Percentiles rank a stretch among this genome's conserved stretches.
Conservation (phyloP, 2,797 vertebrate species). For the Ctenopoma multispine region DNA sequence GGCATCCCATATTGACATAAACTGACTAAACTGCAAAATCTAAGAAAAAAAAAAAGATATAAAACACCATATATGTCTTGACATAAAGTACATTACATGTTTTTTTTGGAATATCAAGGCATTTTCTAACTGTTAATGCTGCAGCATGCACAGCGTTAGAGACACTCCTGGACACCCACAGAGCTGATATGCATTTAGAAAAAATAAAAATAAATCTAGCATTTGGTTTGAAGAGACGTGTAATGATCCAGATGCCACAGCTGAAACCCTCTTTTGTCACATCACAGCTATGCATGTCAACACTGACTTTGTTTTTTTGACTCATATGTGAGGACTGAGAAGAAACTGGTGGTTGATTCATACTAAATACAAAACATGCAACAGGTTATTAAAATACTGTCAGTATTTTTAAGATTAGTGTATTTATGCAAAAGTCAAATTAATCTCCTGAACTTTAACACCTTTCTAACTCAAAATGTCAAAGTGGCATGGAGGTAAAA, state of each 20-base stretch:
- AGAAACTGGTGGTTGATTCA: slow-evolving; percentile 11
- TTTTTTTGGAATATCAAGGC: slow-evolving; percentile 73
- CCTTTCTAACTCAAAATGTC: slow-evolving; percentile 31
- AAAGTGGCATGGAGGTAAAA: slow-evolving; percentile 27
- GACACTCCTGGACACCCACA: slow-evolving; percentile 37
- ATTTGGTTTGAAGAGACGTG: slow-evolving; percentile 69
- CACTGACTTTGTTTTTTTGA: background rate
- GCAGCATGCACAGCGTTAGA: slow-evolving; percentile 59
- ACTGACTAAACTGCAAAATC: slow-evolving; percentile 62
- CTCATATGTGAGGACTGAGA: slow-evolving; percentile 4
- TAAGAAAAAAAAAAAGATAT: slow-evolving; percentile 62
- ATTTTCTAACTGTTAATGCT: slow-evolving; percentile 73
- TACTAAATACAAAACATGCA: slow-evolving; percentile 18
- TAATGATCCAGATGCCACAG: slow-evolving; percentile 24
- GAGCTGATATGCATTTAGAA: slow-evolving; percentile 56
- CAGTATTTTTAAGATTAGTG: slow-evolving; percentile 1
- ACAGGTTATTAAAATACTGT: slow-evolving; percentile 10
- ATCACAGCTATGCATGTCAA: slow-evolving; percentile 8
- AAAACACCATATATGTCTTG: slow-evolving; percentile 67
- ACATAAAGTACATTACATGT: slow-evolving; percentile 70
- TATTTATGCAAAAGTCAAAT: background rate
- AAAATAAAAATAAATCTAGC: slow-evolving; percentile 41
- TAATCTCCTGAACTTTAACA: slow-evolving; percentile 11
- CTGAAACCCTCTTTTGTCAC: slow-evolving; percentile 14
- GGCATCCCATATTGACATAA: slow-evolving; percentile 59